phyloP scores from a whole-genome alignment of 2,113 vertebrate species.

The Rhinopomastus cyanomelas region DNA sequence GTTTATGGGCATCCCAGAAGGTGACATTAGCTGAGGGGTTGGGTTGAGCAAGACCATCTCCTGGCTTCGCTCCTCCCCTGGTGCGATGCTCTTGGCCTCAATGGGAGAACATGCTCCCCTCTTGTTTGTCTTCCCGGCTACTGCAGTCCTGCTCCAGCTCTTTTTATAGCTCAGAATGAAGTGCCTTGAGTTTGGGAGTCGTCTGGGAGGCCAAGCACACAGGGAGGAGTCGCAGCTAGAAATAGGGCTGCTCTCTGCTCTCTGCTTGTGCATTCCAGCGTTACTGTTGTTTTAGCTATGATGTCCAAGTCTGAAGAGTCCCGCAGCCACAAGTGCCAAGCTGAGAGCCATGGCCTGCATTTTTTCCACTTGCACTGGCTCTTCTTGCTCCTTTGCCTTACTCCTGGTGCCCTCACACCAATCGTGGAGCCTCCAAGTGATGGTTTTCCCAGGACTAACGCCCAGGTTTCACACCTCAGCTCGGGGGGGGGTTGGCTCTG shows the following conservation, averaged over 20 bases:
- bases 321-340: neutral
- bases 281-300: neutral
- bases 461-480: neutral
- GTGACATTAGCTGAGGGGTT: neutral
- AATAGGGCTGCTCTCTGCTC: constrained; percentile 23
- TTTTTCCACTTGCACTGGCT: neutral
- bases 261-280: constrained; percentile 19
- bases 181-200: neutral
- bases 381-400: neutral
- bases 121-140: constrained; percentile 1
- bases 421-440: accelerated
- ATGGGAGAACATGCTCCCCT: neutral
- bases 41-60: neutral
- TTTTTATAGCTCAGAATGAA: constrained; percentile 38
- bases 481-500: neutral
- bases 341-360: neutral
- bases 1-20: neutral
- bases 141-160: constrained; percentile 13
- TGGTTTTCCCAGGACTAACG: neutral
- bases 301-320: constrained; percentile 34
- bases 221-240: constrained; percentile 30
- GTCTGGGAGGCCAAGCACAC: constrained; percentile 21
- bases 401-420: neutral
- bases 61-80: neutral
- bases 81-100: neutral